These are phyloP conservation scores for Autographa gamma DNA, from an alignment of 2,888 invertebrate species.

Conservation along the genomic window DNA sequence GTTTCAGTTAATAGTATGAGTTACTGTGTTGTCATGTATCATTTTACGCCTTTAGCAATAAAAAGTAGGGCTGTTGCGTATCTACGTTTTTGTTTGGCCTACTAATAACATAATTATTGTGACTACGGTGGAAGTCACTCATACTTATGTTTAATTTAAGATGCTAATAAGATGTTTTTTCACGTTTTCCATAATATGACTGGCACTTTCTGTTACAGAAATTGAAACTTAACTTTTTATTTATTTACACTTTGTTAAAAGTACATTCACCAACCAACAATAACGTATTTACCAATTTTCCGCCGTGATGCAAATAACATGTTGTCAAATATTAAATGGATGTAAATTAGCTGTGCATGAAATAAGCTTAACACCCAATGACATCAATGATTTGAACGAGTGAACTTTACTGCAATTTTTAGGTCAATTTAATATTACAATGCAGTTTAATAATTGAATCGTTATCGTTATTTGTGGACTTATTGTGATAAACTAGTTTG, in stretches of 20 bases:
- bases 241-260: neutral
- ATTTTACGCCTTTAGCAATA: no score
- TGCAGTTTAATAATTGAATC: neutral
- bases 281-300: constrained; percentile 2
- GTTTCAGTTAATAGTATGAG: no score
- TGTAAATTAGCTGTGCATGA: constrained; percentile 1
- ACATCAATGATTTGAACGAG: constrained; percentile 7
- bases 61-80: no score
- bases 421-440: neutral
- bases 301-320: neutral
- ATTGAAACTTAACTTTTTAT: neutral
- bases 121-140: no score
- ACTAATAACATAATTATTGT: no score
- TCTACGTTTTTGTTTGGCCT: no score
- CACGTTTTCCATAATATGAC: no score
- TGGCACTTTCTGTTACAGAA: neutral
- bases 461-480: neutral
- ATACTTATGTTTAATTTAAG: no score
- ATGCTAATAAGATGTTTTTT: no score
- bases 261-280: neutral
- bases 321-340: constrained; percentile 5
- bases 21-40: no score
- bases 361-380: constrained; percentile 7
- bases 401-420: constrained; percentile 5
- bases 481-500: neutral